Percentiles rank a stretch among this genome's conserved stretches.
These are phyloP conservation scores for Drosophila aff. DNA, from an alignment of 1,140 invertebrate genomes.

Conservation along the genomic window DNA sequence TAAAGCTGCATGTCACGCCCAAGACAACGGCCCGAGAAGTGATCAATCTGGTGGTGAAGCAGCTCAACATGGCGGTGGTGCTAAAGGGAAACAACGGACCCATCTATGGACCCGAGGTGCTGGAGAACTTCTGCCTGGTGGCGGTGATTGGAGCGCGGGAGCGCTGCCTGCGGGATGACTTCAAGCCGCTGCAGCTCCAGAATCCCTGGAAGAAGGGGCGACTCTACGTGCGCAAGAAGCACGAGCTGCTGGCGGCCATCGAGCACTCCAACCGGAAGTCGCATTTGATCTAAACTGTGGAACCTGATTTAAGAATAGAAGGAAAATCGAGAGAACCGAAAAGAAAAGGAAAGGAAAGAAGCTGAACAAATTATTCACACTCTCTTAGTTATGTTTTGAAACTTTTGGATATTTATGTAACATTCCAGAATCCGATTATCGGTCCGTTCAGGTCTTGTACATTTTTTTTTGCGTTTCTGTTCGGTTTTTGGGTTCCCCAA, in stretches of 20 bases:
- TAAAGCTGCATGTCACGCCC: slow-evolving; percentile 96
- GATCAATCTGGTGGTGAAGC: slow-evolving; percentile 96
- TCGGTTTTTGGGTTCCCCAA: slow-evolving; percentile 31
- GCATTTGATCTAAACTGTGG: slow-evolving; percentile 72
- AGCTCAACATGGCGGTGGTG: slow-evolving; percentile 96
- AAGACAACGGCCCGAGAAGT: slow-evolving; percentile 96
- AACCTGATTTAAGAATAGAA: neutral
- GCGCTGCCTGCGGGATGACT: slow-evolving; percentile 96
- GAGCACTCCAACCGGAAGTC: slow-evolving; percentile 93
- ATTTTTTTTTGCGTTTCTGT: slow-evolving; percentile 46
- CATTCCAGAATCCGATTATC: slow-evolving; percentile 3
- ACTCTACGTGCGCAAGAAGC: slow-evolving; percentile 95
- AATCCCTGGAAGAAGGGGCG: slow-evolving; percentile 98
- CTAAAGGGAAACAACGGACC: slow-evolving; percentile 91
- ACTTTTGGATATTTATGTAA: slow-evolving; percentile 9
- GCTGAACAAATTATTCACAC: slow-evolving; percentile 4
- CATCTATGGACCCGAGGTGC: slow-evolving; percentile 92
- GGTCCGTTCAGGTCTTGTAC: slow-evolving; percentile 19
- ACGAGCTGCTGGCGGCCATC: slow-evolving; percentile 94
- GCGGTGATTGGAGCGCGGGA: slow-evolving; percentile 97
- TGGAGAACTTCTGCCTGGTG: slow-evolving; percentile 96
- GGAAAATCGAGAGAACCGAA: slow-evolving; percentile 15
- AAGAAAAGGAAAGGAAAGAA: neutral
- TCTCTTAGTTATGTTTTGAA: slow-evolving; percentile 1
- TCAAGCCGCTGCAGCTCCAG: slow-evolving; percentile 95